These are phyloP conservation scores for Hystrix brachyura DNA, from an alignment of 2,113 vertebrate genomes.

Conservation along the genomic window DNA sequence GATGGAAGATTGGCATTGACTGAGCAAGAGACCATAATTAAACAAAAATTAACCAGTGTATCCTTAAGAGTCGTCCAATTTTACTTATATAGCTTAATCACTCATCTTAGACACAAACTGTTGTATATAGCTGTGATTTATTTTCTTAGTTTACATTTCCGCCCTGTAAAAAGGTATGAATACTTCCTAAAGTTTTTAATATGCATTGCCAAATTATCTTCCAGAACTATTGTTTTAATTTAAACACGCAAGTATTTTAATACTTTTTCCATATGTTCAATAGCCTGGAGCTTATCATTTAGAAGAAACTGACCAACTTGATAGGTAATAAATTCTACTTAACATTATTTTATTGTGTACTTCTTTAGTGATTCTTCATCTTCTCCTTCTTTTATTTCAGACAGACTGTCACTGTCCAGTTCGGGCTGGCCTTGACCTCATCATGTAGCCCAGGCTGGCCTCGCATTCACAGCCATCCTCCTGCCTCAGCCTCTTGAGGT, in stretches of 20 bases:
- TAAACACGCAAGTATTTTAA: neutral
- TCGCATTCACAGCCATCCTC: neutral
- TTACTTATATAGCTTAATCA: neutral
- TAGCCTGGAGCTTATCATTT: neutral
- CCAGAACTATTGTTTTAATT: neutral
- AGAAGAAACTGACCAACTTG: neutral
- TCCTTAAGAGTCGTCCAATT: constrained; percentile 25
- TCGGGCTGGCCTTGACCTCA: neutral
- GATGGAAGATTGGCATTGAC: neutral
- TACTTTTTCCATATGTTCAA: neutral
- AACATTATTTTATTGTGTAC: neutral
- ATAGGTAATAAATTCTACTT: neutral
- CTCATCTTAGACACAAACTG: neutral
- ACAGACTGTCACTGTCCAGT: neutral
- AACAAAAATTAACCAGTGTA: neutral
- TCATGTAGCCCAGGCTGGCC: neutral
- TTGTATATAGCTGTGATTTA: neutral
- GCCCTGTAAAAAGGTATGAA: constrained; percentile 4
- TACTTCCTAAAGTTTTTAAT: neutral
- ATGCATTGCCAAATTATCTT: neutral
- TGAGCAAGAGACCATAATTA: neutral
- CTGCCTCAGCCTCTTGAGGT: neutral
- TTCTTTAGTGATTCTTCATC: neutral
- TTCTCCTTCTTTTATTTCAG: neutral
- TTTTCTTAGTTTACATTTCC: constrained; percentile 19